Conservation (phyloP, 2,113 vertebrate genomes). For the Tringa solitaria region DNA sequence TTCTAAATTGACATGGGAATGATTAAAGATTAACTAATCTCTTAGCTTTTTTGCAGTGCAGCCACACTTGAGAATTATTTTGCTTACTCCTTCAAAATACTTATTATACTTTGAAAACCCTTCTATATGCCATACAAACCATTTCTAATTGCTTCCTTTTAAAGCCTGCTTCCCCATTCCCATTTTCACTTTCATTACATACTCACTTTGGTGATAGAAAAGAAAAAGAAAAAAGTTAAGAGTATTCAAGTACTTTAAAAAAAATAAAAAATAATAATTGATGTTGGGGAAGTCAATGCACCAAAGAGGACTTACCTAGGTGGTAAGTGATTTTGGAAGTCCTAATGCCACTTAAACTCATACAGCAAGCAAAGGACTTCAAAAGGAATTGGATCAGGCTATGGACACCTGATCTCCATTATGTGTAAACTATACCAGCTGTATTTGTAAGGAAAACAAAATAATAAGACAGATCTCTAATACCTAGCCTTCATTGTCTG, state of each 20-base stretch:
- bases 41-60: background rate
- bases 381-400: background rate
- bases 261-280: background rate
- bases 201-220: background rate
- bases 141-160: background rate
- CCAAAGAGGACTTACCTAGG: background rate
- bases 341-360: background rate
- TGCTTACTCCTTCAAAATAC: slow-evolving; percentile 17
- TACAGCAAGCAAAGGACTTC: background rate
- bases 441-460: background rate
- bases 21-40: slow-evolving; percentile 48
- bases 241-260: background rate
- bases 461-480: background rate
- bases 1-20: slow-evolving; percentile 20
- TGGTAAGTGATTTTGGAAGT: background rate
- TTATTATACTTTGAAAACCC: background rate
- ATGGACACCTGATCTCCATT: background rate
- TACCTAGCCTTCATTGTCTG: background rate
- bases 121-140: background rate
- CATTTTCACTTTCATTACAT: background rate
- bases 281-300: background rate
- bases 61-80: slow-evolving; percentile 19
- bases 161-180: background rate
- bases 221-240: background rate
- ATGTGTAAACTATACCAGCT: background rate